Base-by-base conservation (phyloP, 2,113 vertebrate species). In the Leptodactylus fuscus region DNA sequence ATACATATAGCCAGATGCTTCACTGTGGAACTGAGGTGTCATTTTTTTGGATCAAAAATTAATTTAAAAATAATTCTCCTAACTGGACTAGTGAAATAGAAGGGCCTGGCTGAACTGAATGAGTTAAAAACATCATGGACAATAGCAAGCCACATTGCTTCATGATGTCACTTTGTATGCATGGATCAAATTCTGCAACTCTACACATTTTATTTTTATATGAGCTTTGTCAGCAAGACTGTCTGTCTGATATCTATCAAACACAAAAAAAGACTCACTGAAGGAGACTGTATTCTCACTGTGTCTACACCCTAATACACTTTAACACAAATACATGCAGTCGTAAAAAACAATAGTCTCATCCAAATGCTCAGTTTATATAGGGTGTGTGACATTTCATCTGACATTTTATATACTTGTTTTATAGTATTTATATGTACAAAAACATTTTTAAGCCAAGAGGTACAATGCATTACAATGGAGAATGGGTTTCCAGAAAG, bases 161-260 rank as follows among this genome's bases (percentile, higher is more conserved):
- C 12, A 27, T 44, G 55, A 81, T 81, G 80, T 67, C 41, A 69
- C 13, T 34, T 58, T 51, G 22, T 65, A 55, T 62, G 13, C 1
- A 48, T 24, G 38, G 75, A 73, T 80, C 58, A 73, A 41, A 65
- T 62, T 82, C 20, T 75, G 81, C 81, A 82, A 70, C 46, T 53
- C 18, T 36, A 70, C 9, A 53, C 5, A 16, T 36, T 82, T 82
- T 82, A 62, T 81, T 82, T 82, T 82, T 82, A 38, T n/a, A 70
- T 51, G 48, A 49, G 65, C 81, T 71, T 48, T 82, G 81, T 82
- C 81, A 71, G 81, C 81, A 82, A 53, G 62, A 70, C 51, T 79
- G 51, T 58, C 71, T 29, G 38, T 58, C 60, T 48, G 62, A 69
- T 81, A 46, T 70, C 58, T 49, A 32, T 81, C 81, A 82, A 82